Base-by-base conservation (phyloP, 1,140 invertebrate genomes). In the Ephestia elutella region DNA sequence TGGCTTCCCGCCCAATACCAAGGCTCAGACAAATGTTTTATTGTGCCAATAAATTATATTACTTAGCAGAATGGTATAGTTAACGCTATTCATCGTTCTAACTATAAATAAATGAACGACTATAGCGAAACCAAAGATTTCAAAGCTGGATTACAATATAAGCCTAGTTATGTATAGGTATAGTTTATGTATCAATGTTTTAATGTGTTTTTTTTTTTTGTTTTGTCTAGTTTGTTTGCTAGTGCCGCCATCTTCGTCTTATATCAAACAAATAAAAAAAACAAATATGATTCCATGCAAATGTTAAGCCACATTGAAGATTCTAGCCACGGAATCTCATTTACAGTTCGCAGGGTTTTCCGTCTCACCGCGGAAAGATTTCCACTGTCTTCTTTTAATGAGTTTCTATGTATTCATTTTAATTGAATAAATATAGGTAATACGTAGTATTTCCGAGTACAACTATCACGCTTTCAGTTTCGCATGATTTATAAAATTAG, bases 251-350 rank as follows among this genome's bases (percentile, higher is more conserved):
- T n/a, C n/a, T n/a, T n/a, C n/a, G n/a, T n/a, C n/a, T n/a, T n/a
- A n/a, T n/a, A n/a, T n/a, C n/a, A n/a, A n/a, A n/a, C n/a, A n/a
- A n/a, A n/a, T n/a, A n/a, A n/a, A n/a, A n/a, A n/a, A n/a, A n/a
- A n/a, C n/a, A n/a, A n/a, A n/a, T n/a, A n/a, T n/a, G 38, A 44
- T n/a, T 44, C 2, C 15, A 44, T 44, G 13, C 38, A 15, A 44
- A 44, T 44, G 38, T 44, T 7, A 7, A 4, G 30, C 30, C 38
- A 44, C n/a, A 44, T 44, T 44, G 2, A 15, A 15, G 38, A 50
- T 50, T 50, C 49, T n/a, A 50, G 20, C 49, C 17, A 20, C 49
- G 49, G 9, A 50, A 50, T 10, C 49, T 50, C 18, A 50, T 50
- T 50, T 50, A 50, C 49, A 50, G 10, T 50, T 21, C 11, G 49